These are phyloP conservation scores for Crypturellus tataupa DNA, from an alignment of 2,797 vertebrate species.

Conservation along the genomic window DNA sequence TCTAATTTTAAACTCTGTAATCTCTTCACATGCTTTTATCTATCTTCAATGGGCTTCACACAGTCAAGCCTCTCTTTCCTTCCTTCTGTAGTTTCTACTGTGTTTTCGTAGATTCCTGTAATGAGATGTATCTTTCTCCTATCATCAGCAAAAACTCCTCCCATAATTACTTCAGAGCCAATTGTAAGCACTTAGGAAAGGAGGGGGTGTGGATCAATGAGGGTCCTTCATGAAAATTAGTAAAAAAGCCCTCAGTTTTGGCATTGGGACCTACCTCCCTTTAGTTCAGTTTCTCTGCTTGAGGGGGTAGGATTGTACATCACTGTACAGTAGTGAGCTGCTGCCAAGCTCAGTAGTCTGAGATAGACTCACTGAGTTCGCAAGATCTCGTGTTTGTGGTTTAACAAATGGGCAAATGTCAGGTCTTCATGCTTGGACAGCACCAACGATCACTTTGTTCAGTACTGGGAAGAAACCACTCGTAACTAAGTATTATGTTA, in stretches of 20 bases:
- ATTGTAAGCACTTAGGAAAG: background rate
- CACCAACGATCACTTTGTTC: background rate
- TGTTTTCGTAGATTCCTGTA: background rate
- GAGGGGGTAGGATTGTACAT: background rate
- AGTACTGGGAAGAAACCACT: background rate
- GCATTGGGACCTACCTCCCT: no score
- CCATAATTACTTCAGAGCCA: background rate
- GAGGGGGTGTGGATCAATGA: background rate
- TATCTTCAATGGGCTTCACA: background rate
- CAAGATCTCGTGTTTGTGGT: background rate
- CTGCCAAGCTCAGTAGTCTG: background rate
- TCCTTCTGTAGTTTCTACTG: background rate
- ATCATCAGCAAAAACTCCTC: background rate
- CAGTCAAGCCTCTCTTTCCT: background rate
- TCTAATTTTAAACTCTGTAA: background rate
- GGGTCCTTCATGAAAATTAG: background rate
- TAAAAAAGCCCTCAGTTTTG: background rate
- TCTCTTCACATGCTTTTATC: rapidly evolving
- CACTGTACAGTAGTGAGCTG: no score
- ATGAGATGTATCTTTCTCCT: background rate
- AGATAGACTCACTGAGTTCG: background rate
- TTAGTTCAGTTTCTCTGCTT: background rate
- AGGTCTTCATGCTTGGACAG: background rate
- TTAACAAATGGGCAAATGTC: background rate
- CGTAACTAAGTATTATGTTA: background rate